A percentile compares a stretch with the other conserved stretches of the same genome.
phyloP scores from a whole-genome alignment of 2,113 vertebrate genomes.

The Bujurquina vittata region DNA sequence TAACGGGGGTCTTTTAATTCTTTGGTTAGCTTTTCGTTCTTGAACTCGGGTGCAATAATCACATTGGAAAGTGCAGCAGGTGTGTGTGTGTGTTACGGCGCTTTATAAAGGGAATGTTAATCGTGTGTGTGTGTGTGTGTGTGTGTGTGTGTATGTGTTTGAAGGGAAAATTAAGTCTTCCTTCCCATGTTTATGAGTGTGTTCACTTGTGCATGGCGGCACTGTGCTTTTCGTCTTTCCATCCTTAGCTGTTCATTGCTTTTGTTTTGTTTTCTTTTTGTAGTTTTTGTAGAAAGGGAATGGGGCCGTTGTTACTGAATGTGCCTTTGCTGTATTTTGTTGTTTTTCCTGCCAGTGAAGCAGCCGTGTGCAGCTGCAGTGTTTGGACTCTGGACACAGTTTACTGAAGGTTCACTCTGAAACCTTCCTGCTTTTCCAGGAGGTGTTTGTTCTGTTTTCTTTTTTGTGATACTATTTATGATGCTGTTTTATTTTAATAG shows the following conservation, averaged over 20 bases:
- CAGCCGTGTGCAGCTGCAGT: conserved; percentile 1
- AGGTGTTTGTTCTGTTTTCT: not conserved
- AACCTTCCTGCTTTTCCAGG: not conserved
- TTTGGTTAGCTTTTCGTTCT: not conserved
- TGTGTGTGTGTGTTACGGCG: not conserved
- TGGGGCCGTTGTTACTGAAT: conserved; percentile 18
- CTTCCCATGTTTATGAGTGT: not conserved
- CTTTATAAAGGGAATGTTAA: conserved; percentile 57
- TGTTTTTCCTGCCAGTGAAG: conserved; percentile 16
- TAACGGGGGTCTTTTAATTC: conserved; percentile 14
- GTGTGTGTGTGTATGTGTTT: not conserved
- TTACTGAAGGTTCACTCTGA: not conserved
- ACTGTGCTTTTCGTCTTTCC: not conserved
- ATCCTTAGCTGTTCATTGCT: not conserved
- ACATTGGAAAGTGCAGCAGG: conserved; percentile 22
- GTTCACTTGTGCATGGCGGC: not conserved
- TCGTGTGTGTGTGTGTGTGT: not conserved
- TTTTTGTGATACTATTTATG: not conserved
- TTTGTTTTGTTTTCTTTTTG: not conserved
- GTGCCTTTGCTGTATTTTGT: conserved; percentile 63
- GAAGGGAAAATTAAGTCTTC: conserved; percentile 22
- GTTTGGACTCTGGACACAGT: conserved; percentile 24
- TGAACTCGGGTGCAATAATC: conserved; percentile 73
- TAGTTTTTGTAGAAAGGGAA: conserved; percentile 34
- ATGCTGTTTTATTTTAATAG: not conserved